Evolutionary conservation across 2,113 vertebrate species (phyloP).

Genomic region (Tringa solitaria): DNA sequence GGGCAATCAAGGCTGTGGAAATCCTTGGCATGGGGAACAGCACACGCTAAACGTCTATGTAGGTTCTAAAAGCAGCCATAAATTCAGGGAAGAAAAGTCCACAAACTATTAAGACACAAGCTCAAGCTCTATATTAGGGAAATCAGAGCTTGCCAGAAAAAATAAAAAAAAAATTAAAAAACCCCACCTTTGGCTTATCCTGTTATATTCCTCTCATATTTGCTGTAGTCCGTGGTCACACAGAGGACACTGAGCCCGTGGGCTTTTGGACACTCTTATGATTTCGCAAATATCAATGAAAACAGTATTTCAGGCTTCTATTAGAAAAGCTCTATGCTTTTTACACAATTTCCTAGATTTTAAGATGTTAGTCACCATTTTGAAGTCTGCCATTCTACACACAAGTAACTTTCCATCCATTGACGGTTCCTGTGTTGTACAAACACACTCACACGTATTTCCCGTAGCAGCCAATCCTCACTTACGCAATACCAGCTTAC

Average conservation of each 20-base stretch:
- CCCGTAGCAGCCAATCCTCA: neutral
- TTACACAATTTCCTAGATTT: neutral
- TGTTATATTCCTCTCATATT: neutral
- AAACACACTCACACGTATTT: neutral
- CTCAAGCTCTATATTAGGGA: neutral
- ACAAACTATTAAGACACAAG: neutral
- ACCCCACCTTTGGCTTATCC: neutral
- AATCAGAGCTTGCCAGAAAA: neutral
- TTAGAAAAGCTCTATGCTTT: neutral
- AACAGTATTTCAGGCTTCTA: neutral
- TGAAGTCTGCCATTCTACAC: neutral
- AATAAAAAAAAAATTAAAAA: neutral
- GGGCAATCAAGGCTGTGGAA: neutral
- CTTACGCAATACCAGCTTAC: accelerated
- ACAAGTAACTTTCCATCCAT: neutral
- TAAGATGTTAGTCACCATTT: neutral
- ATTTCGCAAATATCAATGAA: neutral
- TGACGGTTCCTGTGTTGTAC: neutral
- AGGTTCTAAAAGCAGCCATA: neutral
- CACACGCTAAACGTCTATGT: neutral
- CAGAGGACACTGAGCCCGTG: neutral
- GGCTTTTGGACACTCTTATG: neutral
- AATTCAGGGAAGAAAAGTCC: neutral
- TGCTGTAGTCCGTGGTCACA: neutral
- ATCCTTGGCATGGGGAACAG: neutral